A percentile compares a stretch with the other conserved stretches of the same genome.
Conservation (phyloP, 2,113 vertebrate species). For the Polypterus bichir region DNA sequence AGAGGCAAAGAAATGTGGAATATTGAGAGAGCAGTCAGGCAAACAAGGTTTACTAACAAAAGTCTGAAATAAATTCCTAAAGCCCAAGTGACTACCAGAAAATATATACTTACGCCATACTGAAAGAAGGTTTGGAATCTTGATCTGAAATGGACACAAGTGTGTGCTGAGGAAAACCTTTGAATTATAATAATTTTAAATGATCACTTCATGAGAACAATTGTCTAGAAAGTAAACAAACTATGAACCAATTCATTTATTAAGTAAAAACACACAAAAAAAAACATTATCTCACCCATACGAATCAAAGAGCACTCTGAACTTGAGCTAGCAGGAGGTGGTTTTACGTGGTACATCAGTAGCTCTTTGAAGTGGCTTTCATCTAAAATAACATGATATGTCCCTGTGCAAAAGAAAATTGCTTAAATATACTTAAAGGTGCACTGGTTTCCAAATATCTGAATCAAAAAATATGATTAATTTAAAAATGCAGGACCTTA, state of each 20-base stretch:
- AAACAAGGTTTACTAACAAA: too few relatives aligned
- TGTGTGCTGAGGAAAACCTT: constrained; percentile 89
- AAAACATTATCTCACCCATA: constrained; percentile 65
- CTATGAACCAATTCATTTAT: background rate
- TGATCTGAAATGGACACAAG: constrained; percentile 64
- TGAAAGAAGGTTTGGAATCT: constrained; percentile 87
- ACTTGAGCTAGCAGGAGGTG: constrained; percentile 73
- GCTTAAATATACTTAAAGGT: too few relatives aligned
- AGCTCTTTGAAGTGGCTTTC: constrained; percentile 89
- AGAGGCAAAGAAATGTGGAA: too few relatives aligned
- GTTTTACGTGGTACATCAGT: constrained; percentile 77
- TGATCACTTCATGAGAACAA: background rate
- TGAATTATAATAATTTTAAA: background rate
- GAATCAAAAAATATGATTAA: too few relatives aligned
- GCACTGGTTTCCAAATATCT: too few relatives aligned
- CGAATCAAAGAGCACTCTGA: constrained; percentile 93
- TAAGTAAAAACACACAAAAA: background rate
- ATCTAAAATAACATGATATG: constrained; percentile 86
- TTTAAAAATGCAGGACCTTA: too few relatives aligned
- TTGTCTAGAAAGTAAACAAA: background rate
- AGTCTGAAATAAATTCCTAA: too few relatives aligned
- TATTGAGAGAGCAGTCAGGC: too few relatives aligned
- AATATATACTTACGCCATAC: constrained; percentile 77
- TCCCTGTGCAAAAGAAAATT: constrained; percentile 36
- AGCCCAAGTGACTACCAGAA: too few relatives aligned